These are phyloP conservation scores for Sipha maydis DNA, from an alignment of 2,888 invertebrate species.

Conservation along the genomic window DNA sequence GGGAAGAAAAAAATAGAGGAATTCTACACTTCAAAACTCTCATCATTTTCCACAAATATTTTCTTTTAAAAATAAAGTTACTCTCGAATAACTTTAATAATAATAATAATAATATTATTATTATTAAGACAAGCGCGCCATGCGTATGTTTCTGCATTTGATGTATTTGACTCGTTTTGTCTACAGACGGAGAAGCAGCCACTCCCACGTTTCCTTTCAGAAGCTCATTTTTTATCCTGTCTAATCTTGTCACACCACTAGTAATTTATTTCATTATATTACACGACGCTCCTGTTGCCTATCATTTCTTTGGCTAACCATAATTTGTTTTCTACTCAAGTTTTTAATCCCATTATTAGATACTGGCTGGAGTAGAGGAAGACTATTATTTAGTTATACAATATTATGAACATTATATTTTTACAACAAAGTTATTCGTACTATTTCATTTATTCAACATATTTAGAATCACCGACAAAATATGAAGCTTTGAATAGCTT, in stretches of 20 bases:
- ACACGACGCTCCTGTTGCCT: background rate
- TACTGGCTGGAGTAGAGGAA: background rate
- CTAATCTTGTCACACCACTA: constrained; percentile 22
- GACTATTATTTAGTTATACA: too few species aligned
- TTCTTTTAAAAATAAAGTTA: constrained; percentile 31
- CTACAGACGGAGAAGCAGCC: background rate
- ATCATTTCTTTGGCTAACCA: background rate
- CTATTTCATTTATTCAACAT: background rate
- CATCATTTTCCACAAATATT: constrained; percentile 41
- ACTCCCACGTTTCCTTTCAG: constrained; percentile 31
- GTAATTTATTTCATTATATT: constrained; percentile 41
- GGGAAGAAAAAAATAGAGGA: background rate
- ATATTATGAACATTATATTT: background rate
- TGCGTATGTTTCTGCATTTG: constrained; percentile 30
- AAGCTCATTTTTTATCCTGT: constrained; percentile 44
- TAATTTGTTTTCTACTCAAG: background rate
- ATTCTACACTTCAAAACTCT: constrained; percentile 33
- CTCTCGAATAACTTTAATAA: constrained; percentile 6
- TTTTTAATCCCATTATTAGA: constrained; percentile 17
- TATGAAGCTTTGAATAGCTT: too few species aligned
- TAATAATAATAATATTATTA: constrained; percentile 1
- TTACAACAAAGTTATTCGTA: background rate
- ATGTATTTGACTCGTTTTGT: constrained; percentile 47
- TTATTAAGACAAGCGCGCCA: background rate
- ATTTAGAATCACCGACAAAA: too few species aligned